Percentiles rank a stretch among this genome's conserved stretches.
Evolutionary conservation across 2,888 invertebrate species (phyloP).

Genomic region (Caenorhabditis sulstoni): DNA sequence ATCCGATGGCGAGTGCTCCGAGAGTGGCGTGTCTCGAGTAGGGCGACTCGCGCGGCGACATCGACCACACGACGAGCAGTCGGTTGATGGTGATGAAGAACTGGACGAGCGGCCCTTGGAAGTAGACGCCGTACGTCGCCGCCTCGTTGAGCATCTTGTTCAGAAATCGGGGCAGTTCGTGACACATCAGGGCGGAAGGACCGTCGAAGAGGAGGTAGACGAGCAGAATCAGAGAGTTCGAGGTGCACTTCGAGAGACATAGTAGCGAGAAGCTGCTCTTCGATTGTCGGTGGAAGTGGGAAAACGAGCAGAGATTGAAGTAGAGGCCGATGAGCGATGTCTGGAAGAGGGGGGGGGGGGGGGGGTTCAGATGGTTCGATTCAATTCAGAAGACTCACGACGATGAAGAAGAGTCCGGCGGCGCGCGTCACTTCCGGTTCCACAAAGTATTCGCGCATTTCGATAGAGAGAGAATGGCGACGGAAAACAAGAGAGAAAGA

Average conservation of each 20-base stretch:
- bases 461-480: too few species aligned
- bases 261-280: background rate
- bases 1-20: too few species aligned
- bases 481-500: too few species aligned
- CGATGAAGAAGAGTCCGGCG: too few species aligned
- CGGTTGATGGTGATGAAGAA: background rate
- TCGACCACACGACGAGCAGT: too few species aligned
- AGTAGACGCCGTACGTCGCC: background rate
- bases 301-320: background rate
- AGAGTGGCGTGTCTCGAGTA: too few species aligned
- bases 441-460: too few species aligned
- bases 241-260: conserved; percentile 4
- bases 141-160: background rate
- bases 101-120: background rate
- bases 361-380: too few species aligned
- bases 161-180: background rate
- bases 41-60: too few species aligned
- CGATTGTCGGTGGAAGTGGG: background rate
- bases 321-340: background rate
- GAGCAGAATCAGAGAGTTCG: background rate
- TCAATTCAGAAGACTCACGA: too few species aligned
- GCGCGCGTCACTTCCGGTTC: too few species aligned
- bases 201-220: background rate
- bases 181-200: background rate
- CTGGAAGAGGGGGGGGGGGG: background rate